Conservation (phyloP, 2,888 invertebrate species). For the Lasioglossum vierecki region DNA sequence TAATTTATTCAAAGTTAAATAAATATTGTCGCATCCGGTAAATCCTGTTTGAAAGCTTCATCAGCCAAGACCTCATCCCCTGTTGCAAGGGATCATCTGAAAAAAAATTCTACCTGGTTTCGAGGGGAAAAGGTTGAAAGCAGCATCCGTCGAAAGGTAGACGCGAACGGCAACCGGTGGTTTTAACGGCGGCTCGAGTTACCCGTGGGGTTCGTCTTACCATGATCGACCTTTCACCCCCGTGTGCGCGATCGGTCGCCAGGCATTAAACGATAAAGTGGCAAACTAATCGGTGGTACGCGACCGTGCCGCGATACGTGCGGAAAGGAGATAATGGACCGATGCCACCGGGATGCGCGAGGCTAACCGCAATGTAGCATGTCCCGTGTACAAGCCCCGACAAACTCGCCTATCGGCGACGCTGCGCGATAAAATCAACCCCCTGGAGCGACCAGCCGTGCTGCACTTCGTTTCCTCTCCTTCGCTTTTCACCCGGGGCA, state of each 20-base stretch:
- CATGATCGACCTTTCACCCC: conserved; percentile 63
- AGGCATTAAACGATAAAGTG: conserved; percentile 75
- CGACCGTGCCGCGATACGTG: conserved; percentile 56
- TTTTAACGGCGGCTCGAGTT: conserved; percentile 68
- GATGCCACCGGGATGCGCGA: conserved; percentile 54
- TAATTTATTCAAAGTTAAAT: too few relatives aligned
- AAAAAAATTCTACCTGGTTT: neutral
- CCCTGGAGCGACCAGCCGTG: neutral
- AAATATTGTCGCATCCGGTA: too few relatives aligned
- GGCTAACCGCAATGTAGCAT: conserved; percentile 53
- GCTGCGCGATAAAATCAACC: conserved; percentile 36
- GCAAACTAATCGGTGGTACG: conserved; percentile 73
- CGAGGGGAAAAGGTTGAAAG: neutral
- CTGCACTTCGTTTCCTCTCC: neutral
- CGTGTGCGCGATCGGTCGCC: conserved; percentile 48
- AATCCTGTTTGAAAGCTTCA: neutral
- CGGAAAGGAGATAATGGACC: conserved; percentile 65
- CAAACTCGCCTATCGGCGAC: conserved; percentile 47
- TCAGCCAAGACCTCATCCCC: neutral
- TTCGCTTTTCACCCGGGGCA: neutral
- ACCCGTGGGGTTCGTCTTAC: conserved; percentile 65
- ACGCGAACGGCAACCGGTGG: conserved; percentile 65
- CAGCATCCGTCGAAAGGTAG: neutral
- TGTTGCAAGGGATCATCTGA: neutral
- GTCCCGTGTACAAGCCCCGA: conserved; percentile 41